A percentile compares a stretch with the other conserved stretches of the same genome.
Conservation (phyloP, 2,797 vertebrate genomes). For the Pelochelys cantorii region DNA sequence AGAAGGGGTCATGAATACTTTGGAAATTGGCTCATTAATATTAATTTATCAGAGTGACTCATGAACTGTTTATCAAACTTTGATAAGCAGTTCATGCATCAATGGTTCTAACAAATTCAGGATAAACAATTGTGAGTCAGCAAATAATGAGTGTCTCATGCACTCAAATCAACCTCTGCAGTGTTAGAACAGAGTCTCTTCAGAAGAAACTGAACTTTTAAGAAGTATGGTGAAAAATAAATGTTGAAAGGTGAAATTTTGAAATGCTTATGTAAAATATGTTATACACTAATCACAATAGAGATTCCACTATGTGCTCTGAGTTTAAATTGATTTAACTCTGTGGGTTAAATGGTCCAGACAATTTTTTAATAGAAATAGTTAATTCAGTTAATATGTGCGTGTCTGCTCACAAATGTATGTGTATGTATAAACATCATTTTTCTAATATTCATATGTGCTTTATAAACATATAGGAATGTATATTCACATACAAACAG, state of each 20-base stretch:
- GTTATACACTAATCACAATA: not conserved
- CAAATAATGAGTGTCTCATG: constrained; percentile 58
- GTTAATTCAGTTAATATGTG: not conserved
- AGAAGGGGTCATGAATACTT: constrained; percentile 44
- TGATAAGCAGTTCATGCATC: constrained; percentile 76
- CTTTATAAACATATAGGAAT: not conserved
- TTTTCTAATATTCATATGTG: not conserved
- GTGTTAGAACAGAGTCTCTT: constrained; percentile 47
- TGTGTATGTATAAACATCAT: not conserved
- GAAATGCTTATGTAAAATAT: not conserved
- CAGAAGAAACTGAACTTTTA: constrained; percentile 27
- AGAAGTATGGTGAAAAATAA: not conserved
- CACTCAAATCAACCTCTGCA: constrained; percentile 31
- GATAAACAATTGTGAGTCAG: constrained; percentile 55
- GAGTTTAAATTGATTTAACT: not conserved
- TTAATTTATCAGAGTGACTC: constrained; percentile 75
- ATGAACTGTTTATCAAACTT: constrained; percentile 73
- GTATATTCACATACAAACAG: not conserved
- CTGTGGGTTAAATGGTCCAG: too few species aligned
- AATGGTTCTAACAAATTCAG: constrained; percentile 67
- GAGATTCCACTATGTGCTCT: not conserved
- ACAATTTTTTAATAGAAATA: too few species aligned
- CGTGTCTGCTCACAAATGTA: not conserved
- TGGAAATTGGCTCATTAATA: constrained; percentile 75
- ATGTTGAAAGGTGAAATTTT: not conserved